These are phyloP conservation scores for Gadus macrocephalus DNA, from an alignment of 2,113 vertebrate genomes.

Conservation along the genomic window DNA sequence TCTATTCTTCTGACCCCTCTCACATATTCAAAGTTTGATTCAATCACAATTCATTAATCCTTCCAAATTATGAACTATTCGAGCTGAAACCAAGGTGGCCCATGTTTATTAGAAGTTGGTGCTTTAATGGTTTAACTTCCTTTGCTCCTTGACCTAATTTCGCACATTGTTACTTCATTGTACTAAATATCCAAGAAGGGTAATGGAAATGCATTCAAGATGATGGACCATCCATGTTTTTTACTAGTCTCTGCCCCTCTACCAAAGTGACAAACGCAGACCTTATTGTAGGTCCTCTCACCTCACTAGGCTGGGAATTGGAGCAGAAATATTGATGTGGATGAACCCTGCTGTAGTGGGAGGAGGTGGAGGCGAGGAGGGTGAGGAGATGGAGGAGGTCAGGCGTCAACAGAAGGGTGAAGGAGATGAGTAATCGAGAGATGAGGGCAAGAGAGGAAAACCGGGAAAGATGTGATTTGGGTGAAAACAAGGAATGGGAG, in stretches of 20 bases:
- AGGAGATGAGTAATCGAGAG: neutral
- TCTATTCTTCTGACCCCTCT: no score
- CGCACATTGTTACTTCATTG: neutral
- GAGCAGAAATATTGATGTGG: slow-evolving; percentile 2
- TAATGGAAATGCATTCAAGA: neutral
- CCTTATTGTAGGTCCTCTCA: neutral
- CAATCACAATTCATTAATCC: no score
- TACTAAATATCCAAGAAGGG: neutral
- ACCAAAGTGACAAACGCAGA: neutral
- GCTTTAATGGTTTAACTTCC: no score
- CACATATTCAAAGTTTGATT: no score
- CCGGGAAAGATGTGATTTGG: neutral
- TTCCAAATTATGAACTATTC: no score
- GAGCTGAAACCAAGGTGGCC: no score
- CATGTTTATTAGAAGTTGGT: no score
- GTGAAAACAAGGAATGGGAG: neutral
- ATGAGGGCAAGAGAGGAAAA: neutral
- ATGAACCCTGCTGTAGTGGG: neutral
- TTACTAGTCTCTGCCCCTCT: neutral
- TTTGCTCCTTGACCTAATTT: no score
- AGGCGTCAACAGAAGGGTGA: neutral
- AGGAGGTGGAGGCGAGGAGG: neutral
- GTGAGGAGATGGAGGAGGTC: no score
- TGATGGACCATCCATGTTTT: neutral
- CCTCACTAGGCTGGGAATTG: neutral